phyloP scores from a whole-genome alignment of 2,797 vertebrate genomes.

The Tympanoctomys barrerae region DNA sequence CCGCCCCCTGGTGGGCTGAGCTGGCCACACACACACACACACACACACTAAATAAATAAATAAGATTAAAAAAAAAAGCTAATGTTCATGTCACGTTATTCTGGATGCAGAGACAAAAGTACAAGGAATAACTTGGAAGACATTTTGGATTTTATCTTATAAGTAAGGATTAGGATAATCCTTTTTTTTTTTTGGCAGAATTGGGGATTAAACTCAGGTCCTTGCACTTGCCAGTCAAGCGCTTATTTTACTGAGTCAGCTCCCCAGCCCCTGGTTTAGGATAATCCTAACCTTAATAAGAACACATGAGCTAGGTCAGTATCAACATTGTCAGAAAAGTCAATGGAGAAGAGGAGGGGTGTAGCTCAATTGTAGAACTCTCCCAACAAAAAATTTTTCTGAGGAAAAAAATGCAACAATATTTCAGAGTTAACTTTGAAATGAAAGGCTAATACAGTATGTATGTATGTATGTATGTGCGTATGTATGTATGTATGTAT shows the following conservation, averaged over 20 bases:
- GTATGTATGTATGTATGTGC: not conserved
- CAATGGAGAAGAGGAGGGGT: not conserved
- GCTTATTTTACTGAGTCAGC: too few relatives aligned
- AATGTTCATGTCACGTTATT: too few relatives aligned
- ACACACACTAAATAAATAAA: too few relatives aligned
- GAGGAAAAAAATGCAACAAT: not conserved
- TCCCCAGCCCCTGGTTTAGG: not conserved
- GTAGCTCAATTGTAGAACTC: not conserved
- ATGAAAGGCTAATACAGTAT: not conserved
- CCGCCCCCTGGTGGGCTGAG: too few relatives aligned
- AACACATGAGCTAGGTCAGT: constrained; percentile 20
- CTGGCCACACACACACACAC: too few relatives aligned
- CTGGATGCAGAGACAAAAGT: too few relatives aligned
- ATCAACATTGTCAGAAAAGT: constrained; percentile 28
- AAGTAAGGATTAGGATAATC: constrained; percentile 41
- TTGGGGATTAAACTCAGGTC: too few relatives aligned
- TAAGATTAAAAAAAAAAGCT: too few relatives aligned
- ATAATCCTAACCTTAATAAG: constrained; percentile 64
- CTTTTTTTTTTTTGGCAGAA: not conserved
- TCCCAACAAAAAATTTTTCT: constrained; percentile 9
- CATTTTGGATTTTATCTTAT: too few relatives aligned
- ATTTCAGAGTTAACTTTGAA: constrained; percentile 50
- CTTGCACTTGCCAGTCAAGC: too few relatives aligned
- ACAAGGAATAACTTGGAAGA: too few relatives aligned
- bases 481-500: not conserved